These are phyloP conservation scores for Perdita meconis DNA, from an alignment of 2,888 invertebrate species.

Conservation along the genomic window DNA sequence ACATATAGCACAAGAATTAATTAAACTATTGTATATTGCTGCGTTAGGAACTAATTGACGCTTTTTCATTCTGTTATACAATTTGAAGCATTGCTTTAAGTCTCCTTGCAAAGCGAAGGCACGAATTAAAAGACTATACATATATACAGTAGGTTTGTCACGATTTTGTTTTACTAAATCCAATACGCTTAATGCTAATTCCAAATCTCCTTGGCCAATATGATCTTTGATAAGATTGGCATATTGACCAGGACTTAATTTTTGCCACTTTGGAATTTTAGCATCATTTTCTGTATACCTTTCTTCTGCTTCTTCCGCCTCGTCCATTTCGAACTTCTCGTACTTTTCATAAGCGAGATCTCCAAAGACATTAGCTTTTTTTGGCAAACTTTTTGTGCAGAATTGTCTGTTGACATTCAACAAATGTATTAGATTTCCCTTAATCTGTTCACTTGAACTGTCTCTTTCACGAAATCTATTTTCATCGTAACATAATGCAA, in stretches of 20 bases:
- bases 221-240: conserved; percentile 89
- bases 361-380: conserved; percentile 31
- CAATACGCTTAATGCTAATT: conserved; percentile 92
- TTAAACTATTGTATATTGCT: conserved; percentile 93
- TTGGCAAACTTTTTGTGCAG: not conserved
- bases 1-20: conserved; percentile 95
- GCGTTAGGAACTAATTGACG: conserved; percentile 88
- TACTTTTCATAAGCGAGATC: conserved; percentile 20
- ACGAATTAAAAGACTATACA: conserved; percentile 93
- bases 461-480: not conserved
- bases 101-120: conserved; percentile 94
- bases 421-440: not conserved
- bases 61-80: conserved; percentile 93
- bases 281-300: conserved; percentile 68
- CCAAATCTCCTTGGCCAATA: conserved; percentile 87
- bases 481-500: not conserved
- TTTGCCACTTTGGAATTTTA: conserved; percentile 71
- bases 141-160: conserved; percentile 91
- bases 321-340: conserved; percentile 73
- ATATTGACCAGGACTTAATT: conserved; percentile 88
- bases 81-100: conserved; percentile 92
- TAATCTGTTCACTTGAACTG: not conserved
- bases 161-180: conserved; percentile 92
- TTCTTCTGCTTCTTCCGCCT: conserved; percentile 75
- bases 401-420: not conserved